A percentile compares a stretch with the other conserved stretches of the same genome.
These are phyloP conservation scores for Lycophotia porphyrea DNA, from an alignment of 2,888 invertebrate species.

Conservation along the genomic window DNA sequence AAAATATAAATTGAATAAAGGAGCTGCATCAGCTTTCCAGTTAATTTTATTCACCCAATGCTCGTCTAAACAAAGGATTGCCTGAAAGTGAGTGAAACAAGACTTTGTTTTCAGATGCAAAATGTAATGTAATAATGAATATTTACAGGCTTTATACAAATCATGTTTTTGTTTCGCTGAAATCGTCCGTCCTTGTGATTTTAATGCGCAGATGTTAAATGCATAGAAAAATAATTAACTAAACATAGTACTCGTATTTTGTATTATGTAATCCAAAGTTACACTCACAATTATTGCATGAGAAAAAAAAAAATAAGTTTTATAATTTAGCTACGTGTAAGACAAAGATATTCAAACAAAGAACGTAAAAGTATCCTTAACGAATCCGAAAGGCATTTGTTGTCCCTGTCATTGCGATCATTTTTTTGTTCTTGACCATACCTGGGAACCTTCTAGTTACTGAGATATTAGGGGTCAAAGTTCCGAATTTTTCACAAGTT, in stretches of 20 bases:
- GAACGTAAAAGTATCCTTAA: too few relatives aligned
- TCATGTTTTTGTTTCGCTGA: neutral
- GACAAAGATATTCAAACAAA: neutral
- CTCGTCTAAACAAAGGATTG: neutral
- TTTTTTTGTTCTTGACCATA: too few relatives aligned
- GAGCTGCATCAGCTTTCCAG: slow-evolving; percentile 1
- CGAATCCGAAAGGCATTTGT: too few relatives aligned
- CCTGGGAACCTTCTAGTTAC: too few relatives aligned
- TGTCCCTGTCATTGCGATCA: too few relatives aligned
- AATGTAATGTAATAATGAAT: slow-evolving; percentile 7
- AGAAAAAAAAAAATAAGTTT: neutral
- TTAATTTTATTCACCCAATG: slow-evolving; percentile 6
- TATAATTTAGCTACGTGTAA: neutral
- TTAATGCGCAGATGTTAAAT: neutral
- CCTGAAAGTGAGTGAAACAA: neutral
- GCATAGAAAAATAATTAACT: neutral
- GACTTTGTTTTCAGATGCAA: slow-evolving; percentile 17
- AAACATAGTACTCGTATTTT: neutral
- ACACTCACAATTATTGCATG: neutral
- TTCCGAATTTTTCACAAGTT: too few relatives aligned
- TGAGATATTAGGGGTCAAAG: too few relatives aligned
- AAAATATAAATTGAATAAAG: slow-evolving; percentile 6
- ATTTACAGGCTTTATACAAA: neutral
- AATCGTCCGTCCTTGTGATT: neutral
- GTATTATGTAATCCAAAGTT: neutral